Evolutionary conservation across 2,888 invertebrate species (phyloP), one percentile per base, ranked within the genome.

Genomic region (Mimas tiliae): DNA sequence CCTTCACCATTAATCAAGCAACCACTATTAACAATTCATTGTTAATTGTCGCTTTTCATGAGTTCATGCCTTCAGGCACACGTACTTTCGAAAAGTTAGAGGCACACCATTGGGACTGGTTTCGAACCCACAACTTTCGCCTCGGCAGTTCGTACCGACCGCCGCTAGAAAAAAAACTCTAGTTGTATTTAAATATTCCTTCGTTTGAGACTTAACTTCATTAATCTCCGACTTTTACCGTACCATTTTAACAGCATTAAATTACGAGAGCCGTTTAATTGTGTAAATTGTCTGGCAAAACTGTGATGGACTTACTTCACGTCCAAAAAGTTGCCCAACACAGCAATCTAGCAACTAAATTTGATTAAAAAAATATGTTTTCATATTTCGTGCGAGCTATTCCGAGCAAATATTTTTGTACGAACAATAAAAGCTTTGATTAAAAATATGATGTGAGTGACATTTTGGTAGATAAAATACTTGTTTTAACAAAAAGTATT

Each of bases 401-500:
- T 48, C 7, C 48, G 19, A 19, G 19, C 19, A 19, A 55, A 55
- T 38, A 38, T n/a, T 16, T 55, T 9, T 16, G 34, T 27, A 14
- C 27, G 52, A 52, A 34, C 55, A 55, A 55, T 38, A 38, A 55
- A 55, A 11, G 19, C 8, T 50, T 55, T 55, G 38, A 38, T 55
- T 55, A 55, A 38, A 53, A 55, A 55, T 8, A 38, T 8, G 16
- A 55, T 16, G 55, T 55, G 7, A 38, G 33, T 55, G 16, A 55
- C 34, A 55, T 14, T 8, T 55, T 34, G 6, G 11, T 34, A 16
- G 3, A n/a, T 55, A 34, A 34, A 34, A 38, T 55, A 11, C 4
- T 50, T 34, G 33, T 52, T 53, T 33, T 53, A 2, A 38, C 38
- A 38, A 6, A 38, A 38, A 3, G 14, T 14, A 53, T n/a, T 33